Percentiles rank a stretch among this genome's conserved stretches.
These are phyloP conservation scores for Oscheius sp. DNA, from an alignment of 2,888 invertebrate genomes.

Conservation along the genomic window DNA sequence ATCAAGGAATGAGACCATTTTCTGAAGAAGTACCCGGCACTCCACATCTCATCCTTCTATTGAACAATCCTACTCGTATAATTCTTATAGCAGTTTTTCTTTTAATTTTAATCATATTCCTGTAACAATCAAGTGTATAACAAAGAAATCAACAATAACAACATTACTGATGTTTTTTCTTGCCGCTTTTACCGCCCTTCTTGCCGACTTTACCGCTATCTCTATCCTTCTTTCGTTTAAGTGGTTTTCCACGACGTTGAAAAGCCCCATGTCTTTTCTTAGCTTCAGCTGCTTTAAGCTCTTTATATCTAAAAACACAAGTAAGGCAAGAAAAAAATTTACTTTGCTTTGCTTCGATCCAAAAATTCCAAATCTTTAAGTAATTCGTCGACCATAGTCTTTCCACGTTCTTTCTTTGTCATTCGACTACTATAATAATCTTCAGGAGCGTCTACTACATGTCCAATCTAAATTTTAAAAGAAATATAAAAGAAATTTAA, in stretches of 20 bases:
- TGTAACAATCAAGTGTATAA: slow-evolving; percentile 17
- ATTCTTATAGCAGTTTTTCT: too few relatives aligned
- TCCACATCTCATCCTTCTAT: neutral
- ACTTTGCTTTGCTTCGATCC: slow-evolving; percentile 26
- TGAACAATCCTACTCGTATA: slow-evolving; percentile 29
- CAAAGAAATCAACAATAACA: slow-evolving; percentile 5
- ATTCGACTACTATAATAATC: slow-evolving; percentile 87
- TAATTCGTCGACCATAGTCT: slow-evolving; percentile 90
- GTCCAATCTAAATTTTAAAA: slow-evolving; percentile 72
- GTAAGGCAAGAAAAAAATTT: neutral
- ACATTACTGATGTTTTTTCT: too few relatives aligned
- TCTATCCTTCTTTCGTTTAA: neutral
- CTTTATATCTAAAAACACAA: slow-evolving; percentile 34
- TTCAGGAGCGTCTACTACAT: slow-evolving; percentile 81
- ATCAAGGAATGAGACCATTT: slow-evolving; percentile 19
- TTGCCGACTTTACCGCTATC: too few relatives aligned
- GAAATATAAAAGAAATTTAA: neutral
- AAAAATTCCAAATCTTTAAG: slow-evolving; percentile 85
- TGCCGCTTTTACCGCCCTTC: neutral
- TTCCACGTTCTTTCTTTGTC: slow-evolving; percentile 85
- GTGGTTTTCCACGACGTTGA: slow-evolving; percentile 21
- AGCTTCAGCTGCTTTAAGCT: slow-evolving; percentile 36
- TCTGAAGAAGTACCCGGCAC: neutral
- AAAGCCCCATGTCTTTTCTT: slow-evolving; percentile 46
- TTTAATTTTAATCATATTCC: neutral